Evolutionary conservation across 2,797 vertebrate species (phyloP).

Genomic region (Buphagus erythrorhynchus): DNA sequence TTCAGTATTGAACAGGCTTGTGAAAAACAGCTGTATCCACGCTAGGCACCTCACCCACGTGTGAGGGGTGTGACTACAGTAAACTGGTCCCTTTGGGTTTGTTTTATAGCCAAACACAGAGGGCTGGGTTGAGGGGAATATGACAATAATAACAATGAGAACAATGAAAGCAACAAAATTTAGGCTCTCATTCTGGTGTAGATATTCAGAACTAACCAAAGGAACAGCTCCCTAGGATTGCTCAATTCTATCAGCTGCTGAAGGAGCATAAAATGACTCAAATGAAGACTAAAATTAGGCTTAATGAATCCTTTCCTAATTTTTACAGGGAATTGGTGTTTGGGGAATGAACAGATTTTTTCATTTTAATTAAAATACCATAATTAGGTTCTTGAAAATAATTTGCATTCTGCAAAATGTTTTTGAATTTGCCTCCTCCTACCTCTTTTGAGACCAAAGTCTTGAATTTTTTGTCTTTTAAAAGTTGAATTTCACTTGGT

Average conservation of each 20-base stretch:
- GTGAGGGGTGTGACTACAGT: not conserved
- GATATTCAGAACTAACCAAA: not conserved
- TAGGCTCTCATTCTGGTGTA: not conserved
- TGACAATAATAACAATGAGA: rapidly evolving
- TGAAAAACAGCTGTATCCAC: not conserved
- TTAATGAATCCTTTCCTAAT: not conserved
- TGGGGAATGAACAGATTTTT: not conserved
- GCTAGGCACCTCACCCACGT: rapidly evolving
- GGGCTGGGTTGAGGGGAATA: rapidly evolving
- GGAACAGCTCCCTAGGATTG: not conserved
- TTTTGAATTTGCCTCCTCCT: not conserved
- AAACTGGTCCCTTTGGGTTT: not conserved
- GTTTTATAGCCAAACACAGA: not conserved
- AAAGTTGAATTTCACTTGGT: not conserved
- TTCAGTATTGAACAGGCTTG: not conserved
- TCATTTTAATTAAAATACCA: not conserved
- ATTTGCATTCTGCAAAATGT: not conserved
- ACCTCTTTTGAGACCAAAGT: not conserved
- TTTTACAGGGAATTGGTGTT: not conserved
- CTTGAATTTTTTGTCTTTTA: not conserved
- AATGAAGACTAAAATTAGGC: not conserved
- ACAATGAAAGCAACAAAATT: not conserved
- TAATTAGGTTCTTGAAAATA: not conserved
- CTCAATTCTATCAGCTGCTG: not conserved
- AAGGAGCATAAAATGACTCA: not conserved